Base-by-base conservation (phyloP, 1,140 invertebrate species). In the Spodoptera litura region DNA sequence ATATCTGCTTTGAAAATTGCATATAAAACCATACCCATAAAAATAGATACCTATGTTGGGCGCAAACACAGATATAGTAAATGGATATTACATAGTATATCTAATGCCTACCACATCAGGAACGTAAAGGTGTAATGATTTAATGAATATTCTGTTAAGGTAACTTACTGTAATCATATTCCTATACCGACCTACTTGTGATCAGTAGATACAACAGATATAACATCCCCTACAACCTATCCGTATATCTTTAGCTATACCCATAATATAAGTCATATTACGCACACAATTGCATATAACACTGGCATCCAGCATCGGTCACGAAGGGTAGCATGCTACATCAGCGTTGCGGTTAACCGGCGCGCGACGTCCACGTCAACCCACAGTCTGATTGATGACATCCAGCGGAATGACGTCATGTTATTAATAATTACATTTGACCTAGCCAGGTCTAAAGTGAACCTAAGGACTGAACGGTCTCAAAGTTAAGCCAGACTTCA, bases 261-360 rank as follows among this genome's bases (percentile, higher is more conserved):
- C 38, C 20, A 66, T 66, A 66, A 66, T 49, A 61, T 38, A 38
- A 20, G 73, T 64, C 73, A 64, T 61, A 64, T 75, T 74, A 62
- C 44, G 53, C 66, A 75, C 49, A 75, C 59, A 64, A 75, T 75
- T 61, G 38, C 38, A 62, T 70, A 70, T 53, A 70, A 70, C 58
- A 75, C 20, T 75, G 59, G 20, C 56, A 75, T 53, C 49, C 75
- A 82, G 81, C 85, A 84, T 64, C 35, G 85, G 79, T 83, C 84
- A 81, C 84, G 83, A 87, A 87, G 87, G 85, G 83, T 85, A 86
- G 88, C 83, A 86, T 87, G 89, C 89, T 85, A 85, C 88, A 87
- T 92, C 89, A 92, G 91, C 85, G 84, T 85, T 89, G 91, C 85
- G 89, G 89, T 89, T 83, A 80, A 84, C 85, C 81, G 72, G 38